Evolutionary conservation across 2,888 invertebrate genomes (phyloP).

Genomic region (Aporophyla lueneburgensis): DNA sequence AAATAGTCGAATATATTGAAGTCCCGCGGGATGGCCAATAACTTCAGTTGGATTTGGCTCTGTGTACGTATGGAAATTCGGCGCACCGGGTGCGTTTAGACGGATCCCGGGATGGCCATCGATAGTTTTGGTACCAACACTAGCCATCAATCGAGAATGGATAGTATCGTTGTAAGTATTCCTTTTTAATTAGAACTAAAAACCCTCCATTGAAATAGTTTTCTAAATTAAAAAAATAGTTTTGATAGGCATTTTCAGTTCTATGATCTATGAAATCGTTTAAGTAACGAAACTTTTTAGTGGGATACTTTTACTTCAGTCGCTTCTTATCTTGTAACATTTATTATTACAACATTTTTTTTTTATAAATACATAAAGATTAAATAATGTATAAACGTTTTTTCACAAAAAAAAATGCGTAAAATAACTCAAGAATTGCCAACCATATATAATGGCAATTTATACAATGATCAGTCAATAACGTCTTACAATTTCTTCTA

Average conservation of each 20-base stretch:
- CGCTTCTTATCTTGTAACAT: slow-evolving; percentile 9
- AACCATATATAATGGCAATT: slow-evolving; percentile 63
- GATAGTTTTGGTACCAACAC: slow-evolving; percentile 74
- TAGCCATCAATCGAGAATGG: slow-evolving; percentile 61
- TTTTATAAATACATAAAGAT: neutral
- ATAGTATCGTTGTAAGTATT: slow-evolving; percentile 42
- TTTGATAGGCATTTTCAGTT: neutral
- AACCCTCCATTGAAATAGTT: neutral
- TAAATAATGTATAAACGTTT: neutral
- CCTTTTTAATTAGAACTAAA: slow-evolving; percentile 50
- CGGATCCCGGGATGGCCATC: slow-evolving; percentile 70
- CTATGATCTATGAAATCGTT: slow-evolving; percentile 6
- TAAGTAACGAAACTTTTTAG: neutral
- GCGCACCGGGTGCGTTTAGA: slow-evolving; percentile 75
- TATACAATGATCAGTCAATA: slow-evolving; percentile 73
- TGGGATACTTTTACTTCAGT: too few species aligned
- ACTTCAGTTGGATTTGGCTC: slow-evolving; percentile 83
- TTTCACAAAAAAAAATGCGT: slow-evolving; percentile 3
- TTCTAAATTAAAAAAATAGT: slow-evolving; percentile 1
- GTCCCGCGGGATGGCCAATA: slow-evolving; percentile 88
- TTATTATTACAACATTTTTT: neutral
- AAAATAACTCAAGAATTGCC: slow-evolving; percentile 18
- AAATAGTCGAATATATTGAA: slow-evolving; percentile 87
- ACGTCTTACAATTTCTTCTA: slow-evolving; percentile 76
- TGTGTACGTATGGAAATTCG: slow-evolving; percentile 86